Conservation (phyloP, 2,888 invertebrate genomes). For the Hyles lineata region DNA sequence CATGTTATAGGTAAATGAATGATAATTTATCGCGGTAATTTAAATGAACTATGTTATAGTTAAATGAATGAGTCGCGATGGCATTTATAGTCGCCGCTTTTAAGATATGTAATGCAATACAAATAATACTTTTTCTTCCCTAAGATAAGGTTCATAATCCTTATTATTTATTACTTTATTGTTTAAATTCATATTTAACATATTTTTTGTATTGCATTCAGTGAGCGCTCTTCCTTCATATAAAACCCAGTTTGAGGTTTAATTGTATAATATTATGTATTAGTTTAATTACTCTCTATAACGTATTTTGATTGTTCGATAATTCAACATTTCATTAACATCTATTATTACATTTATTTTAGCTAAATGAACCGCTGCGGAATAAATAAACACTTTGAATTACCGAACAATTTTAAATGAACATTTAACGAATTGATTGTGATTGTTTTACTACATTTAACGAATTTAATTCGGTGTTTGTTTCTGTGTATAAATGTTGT, state of each 20-base stretch:
- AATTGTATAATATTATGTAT: neutral
- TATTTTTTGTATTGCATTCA: slow-evolving; percentile 3
- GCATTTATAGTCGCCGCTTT: neutral
- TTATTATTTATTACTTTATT: too few relatives aligned
- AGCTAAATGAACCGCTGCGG: neutral
- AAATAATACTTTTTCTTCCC: neutral
- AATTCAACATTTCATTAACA: neutral
- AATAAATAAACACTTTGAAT: neutral
- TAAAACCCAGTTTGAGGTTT: neutral
- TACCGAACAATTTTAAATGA: neutral
- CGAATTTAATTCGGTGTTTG: slow-evolving; percentile 23
- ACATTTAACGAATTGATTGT: slow-evolving; percentile 25
- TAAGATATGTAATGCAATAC: neutral
- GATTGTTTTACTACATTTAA: slow-evolving; percentile 15
- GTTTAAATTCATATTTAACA: neutral
- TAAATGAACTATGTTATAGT: neutral
- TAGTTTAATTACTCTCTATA: neutral
- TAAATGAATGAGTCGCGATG: too few relatives aligned
- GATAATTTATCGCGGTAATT: neutral
- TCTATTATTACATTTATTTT: neutral
- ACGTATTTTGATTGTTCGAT: neutral
- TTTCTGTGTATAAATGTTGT: slow-evolving; percentile 19
- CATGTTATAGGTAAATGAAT: neutral
- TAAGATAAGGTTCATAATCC: too few relatives aligned
- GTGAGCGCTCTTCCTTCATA: neutral